A percentile compares a stretch with the other conserved stretches of the same genome.
Evolutionary conservation across 1,140 invertebrate species (phyloP).

Genomic region (Papilio polytes): DNA sequence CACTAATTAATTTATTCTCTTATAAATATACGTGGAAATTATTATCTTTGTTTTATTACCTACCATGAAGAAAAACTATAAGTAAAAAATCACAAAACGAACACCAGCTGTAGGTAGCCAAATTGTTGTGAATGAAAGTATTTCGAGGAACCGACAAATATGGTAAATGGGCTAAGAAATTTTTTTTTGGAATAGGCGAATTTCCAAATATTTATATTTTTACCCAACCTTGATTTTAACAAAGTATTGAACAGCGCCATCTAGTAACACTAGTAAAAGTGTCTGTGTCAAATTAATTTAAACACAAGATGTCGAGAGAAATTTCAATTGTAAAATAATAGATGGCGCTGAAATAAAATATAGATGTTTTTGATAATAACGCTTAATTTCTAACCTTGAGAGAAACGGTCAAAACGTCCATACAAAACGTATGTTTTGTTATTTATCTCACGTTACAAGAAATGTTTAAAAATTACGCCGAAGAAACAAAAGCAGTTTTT

Average conservation of each 20-base stretch:
- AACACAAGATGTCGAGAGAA: not conserved
- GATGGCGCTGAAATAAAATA: not conserved
- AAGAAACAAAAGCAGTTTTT: too few relatives aligned
- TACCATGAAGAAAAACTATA: not conserved
- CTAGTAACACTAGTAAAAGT: not conserved
- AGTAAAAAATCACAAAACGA: not conserved
- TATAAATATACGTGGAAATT: slow-evolving; percentile 48
- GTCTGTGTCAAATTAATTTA: not conserved
- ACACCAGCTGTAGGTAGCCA: not conserved
- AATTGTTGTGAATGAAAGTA: not conserved
- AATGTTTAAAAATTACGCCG: too few relatives aligned
- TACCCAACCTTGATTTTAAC: too few relatives aligned
- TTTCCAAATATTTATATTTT: too few relatives aligned
- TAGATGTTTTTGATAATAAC: too few relatives aligned
- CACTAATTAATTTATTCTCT: slow-evolving; percentile 51
- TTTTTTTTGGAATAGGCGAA: too few relatives aligned
- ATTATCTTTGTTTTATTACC: slow-evolving; percentile 12
- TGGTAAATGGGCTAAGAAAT: not conserved
- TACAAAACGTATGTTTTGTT: too few relatives aligned
- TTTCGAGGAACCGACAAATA: not conserved
- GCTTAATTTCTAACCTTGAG: too few relatives aligned
- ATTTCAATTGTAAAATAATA: not conserved
- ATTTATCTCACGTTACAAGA: too few relatives aligned
- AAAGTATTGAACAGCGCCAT: too few relatives aligned
- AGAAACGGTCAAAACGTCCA: too few relatives aligned